Evolutionary conservation across 1,140 invertebrate species (phyloP), one percentile per base, ranked within the genome.

Genomic region (Drosophila grimshawi): DNA sequence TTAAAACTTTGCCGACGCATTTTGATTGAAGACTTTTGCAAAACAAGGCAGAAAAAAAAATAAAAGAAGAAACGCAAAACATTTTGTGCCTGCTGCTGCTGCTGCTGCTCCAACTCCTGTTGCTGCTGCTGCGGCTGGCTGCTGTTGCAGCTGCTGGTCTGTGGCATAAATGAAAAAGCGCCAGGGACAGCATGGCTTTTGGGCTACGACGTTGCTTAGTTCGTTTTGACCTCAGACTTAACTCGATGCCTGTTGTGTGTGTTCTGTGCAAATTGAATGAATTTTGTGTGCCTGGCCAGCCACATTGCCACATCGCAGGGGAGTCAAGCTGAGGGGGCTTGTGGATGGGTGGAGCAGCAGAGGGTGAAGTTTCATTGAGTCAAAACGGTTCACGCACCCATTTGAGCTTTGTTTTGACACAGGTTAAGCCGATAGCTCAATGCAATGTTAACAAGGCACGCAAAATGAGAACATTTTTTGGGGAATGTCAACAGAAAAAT

Each of bases 1-100:
- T 88, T 89, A 88, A 88, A 88, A 89, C 66, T 88, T 88, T 89
- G 66, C 77, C 80, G 85, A 88, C 85, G 85, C 85, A 89, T 88
- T 86, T 88, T 88, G 83, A 88, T 88, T 88, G 85, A 88, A 83
- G 83, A 83, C 83, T 80, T 70, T 43, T 51, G 27, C 43, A 69
- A 61, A 19, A 19, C 19, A 0, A 19, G 19, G 19, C 19, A 19
- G 19, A 1, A 19, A 19, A 19, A 19, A 19, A 19, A 19, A 19
- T 19, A 1, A 77, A 86, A 78, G 77, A 78, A 71, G 37, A 81
- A 73, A 80, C 56, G n/a, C 43, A 49, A 39, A 46, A 41, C 39
- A 35, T 32, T 32, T 59, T 48, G 37, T 39, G 53, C 55, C 55
- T 11, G 37, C 27, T 32, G 10, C 5, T 10, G 37, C 4, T 8